Base-by-base conservation (phyloP, 2,113 vertebrate species). In the Anoplopoma fimbria region DNA sequence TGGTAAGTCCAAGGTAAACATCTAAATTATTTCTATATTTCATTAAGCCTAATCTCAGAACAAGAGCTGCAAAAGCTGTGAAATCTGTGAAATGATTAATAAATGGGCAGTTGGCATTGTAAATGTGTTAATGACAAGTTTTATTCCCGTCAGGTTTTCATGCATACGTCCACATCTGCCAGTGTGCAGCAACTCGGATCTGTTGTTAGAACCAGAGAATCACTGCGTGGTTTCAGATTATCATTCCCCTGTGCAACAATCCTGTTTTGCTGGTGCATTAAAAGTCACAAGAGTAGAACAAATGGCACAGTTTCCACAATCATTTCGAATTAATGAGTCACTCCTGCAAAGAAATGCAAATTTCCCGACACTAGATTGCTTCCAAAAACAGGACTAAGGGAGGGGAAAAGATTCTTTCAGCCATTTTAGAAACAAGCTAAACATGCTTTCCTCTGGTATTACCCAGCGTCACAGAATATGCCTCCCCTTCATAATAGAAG, bases 321-420 rank as follows among this genome's bases (percentile, higher is more conserved):
- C 82, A 92, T 87, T 91, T 83, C 47, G 53, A 90, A 92, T 91
- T 89, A 92, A 94, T 89, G 85, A 82, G 77, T 87, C 86, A 87
- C 85, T 87, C 88, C 86, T 87, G 92, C 88, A 91, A 91, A 84
- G 85, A 89, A 91, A 93, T 90, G 92, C 87, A 90, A 83, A 91
- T 93, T 84, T 88, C 79, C 72, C 81, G 92, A 85, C 63, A 70
- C 80, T 83, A 77, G 85, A 92, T 91, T 88, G 81, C 88, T 91
- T 92, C 87, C 88, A 86, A 84, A 93, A 93, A 91, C 87, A 89
- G 88, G 51, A 88, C 79, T 71, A 51, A 79, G 57, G 68, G 69
- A 25, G 62, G 19, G 29, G 6, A 19, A 67, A 19, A 58, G 70
- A 25, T 61, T 88, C 71, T 85, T 90, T 84, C 90, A 86, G 90